Base-by-base conservation (phyloP, 2,113 vertebrate genomes). In the Athene cunicularia region DNA sequence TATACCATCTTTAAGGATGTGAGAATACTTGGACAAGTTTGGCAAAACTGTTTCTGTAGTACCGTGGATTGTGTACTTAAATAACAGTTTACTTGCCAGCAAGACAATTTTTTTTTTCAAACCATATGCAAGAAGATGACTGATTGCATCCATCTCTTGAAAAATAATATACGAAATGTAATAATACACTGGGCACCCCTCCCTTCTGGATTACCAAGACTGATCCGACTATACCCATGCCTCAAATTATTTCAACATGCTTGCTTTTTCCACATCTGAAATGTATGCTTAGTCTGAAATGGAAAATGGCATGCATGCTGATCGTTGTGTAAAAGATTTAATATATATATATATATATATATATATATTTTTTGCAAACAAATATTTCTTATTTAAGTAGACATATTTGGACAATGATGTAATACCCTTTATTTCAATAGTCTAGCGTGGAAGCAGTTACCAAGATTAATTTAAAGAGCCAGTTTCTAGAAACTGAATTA, bases 11-110 rank as follows among this genome's bases (percentile, higher is more conserved):
- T 98, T 98, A 98, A 98, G 98, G 97, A 98, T 97, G 96, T 97
- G 95, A 98, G 98, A 98, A 98, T 98, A 98, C 98, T 98, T 98
- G 98, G 98, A 98, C 98, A 98, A 98, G 97, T 98, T 98, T 98
- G 98, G 98, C 98, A 98, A 98, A 98, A 98, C 98, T 98, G 98
- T 98, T 98, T 98, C 98, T 98, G 98, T 98, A 98, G 98, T 98
- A 96, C 97, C 26, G 88, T 98, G 98, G 98, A 98, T 98, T 98
- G 98, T 98, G 98, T 98, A 98, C 98, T 98, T 98, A 98, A 98
- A 98, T 98, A 98, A 98, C 97, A 98, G 97, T 98, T 98, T 98
- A 98, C 97, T 98, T 97, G 98, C 97, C 97, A 97, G 96, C 12
- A 41, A 97, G 97, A 98, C 96, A 93, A 91, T 96, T 92, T 97